Conservation (phyloP, 2,888 invertebrate genomes). For the Allygus modestus region DNA sequence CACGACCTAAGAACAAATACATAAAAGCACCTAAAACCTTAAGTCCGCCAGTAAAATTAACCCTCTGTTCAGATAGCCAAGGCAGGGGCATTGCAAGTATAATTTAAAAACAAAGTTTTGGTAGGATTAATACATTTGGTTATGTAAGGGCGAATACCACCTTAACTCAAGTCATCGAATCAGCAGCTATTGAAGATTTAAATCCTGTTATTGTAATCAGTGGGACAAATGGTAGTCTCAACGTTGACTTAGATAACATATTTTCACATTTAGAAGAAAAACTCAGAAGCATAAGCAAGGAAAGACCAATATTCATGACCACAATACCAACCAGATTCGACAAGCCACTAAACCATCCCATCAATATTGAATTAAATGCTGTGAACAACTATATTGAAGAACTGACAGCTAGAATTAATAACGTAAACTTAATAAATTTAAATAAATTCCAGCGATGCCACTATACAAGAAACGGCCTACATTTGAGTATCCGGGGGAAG, state of each 20-base stretch:
- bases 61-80: slow-evolving; percentile 26
- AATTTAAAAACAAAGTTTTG: background rate
- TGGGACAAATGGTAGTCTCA: slow-evolving; percentile 16
- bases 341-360: background rate
- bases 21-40: background rate
- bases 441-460: background rate
- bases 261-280: background rate
- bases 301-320: background rate
- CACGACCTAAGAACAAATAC: background rate
- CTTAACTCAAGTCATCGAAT: background rate
- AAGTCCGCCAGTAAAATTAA: background rate
- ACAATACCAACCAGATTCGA: slow-evolving; percentile 1
- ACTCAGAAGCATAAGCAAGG: background rate
- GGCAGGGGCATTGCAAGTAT: slow-evolving; percentile 1
- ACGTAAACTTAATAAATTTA: slow-evolving; percentile 15
- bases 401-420: background rate
- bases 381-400: background rate
- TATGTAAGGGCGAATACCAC: slow-evolving; percentile 13
- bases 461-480: slow-evolving; percentile 12
- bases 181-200: background rate
- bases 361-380: background rate
- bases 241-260: background rate
- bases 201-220: slow-evolving; percentile 11
- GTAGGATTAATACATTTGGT: slow-evolving; percentile 19
- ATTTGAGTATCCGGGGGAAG: background rate